These are phyloP conservation scores for Globodera rostochiensis DNA, from an alignment of 1,140 invertebrate species.

Conservation along the genomic window DNA sequence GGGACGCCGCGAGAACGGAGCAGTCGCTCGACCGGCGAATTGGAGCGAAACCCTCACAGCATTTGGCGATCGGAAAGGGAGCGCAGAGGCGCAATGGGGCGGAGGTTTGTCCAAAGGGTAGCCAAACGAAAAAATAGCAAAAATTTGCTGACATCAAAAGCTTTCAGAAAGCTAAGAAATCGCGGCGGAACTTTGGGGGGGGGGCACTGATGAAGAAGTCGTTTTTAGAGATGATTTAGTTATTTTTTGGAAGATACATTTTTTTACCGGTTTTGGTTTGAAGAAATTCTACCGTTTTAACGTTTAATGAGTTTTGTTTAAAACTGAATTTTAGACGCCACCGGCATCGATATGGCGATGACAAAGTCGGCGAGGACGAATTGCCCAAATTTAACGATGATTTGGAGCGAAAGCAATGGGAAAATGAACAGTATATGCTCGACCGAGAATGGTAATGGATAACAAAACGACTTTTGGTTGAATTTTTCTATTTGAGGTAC, in stretches of 20 bases:
- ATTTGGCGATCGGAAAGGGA: constrained; percentile 58
- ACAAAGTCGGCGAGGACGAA: constrained; percentile 25
- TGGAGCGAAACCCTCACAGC: constrained; percentile 41
- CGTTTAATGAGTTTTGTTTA: no score
- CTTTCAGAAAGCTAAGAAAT: neutral
- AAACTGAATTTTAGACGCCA: constrained; percentile 25
- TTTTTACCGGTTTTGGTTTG: no score
- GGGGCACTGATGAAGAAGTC: no score
- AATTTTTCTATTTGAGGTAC: constrained; percentile 73
- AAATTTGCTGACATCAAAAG: constrained; percentile 60
- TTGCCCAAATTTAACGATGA: constrained; percentile 64
- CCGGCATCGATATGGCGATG: constrained; percentile 24
- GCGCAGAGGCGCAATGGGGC: constrained; percentile 37
- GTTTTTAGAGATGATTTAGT: no score
- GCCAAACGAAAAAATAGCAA: no score
- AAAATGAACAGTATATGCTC: constrained; percentile 86
- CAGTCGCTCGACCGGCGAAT: constrained; percentile 36
- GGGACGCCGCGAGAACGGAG: constrained; percentile 82
- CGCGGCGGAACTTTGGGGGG: no score
- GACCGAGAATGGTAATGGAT: constrained; percentile 88
- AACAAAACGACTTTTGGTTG: no score
- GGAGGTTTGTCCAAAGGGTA: constrained; percentile 46
- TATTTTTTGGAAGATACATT: no score
- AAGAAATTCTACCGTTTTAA: no score
- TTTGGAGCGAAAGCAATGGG: constrained; percentile 81